A percentile compares a stretch with the other conserved stretches of the same genome.
Conservation (phyloP, 1,140 invertebrate genomes). For the Temnothorax nylanderi region DNA sequence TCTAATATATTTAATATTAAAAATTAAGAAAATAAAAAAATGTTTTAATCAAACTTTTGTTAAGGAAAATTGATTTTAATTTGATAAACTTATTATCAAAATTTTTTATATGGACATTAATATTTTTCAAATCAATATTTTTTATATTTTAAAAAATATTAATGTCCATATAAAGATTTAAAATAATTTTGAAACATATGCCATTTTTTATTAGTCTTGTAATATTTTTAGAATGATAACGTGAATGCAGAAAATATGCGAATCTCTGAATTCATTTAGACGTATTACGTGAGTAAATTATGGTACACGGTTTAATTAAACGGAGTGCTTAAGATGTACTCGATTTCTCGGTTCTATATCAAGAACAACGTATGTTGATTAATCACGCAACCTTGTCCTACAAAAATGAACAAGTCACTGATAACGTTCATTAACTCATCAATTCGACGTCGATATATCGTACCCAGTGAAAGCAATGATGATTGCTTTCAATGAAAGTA, state of each 20-base stretch:
- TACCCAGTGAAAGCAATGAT: neutral
- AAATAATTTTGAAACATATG: conserved; percentile 29
- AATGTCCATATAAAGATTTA: neutral
- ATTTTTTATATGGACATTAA: neutral
- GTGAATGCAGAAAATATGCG: neutral
- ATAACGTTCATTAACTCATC: conserved; percentile 5
- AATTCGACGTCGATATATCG: neutral
- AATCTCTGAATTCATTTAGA: neutral
- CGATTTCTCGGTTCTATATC: neutral
- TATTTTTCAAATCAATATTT: neutral
- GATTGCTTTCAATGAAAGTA: conserved; percentile 3
- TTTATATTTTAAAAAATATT: neutral
- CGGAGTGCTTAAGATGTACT: neutral
- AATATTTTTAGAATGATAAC: neutral
- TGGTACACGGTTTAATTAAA: conserved; percentile 36
- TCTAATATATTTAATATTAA: neutral
- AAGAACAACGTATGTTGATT: conserved; percentile 20
- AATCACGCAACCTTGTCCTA: conserved; percentile 35
- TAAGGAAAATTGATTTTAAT: neutral
- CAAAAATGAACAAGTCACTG: neutral
- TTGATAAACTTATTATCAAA: neutral
- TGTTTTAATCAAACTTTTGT: neutral
- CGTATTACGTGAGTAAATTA: neutral
- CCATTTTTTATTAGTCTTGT: neutral
- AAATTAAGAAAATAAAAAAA: neutral